These are phyloP conservation scores for Hirundichthys speculiger DNA, from an alignment of 2,113 vertebrate species.

Conservation along the genomic window DNA sequence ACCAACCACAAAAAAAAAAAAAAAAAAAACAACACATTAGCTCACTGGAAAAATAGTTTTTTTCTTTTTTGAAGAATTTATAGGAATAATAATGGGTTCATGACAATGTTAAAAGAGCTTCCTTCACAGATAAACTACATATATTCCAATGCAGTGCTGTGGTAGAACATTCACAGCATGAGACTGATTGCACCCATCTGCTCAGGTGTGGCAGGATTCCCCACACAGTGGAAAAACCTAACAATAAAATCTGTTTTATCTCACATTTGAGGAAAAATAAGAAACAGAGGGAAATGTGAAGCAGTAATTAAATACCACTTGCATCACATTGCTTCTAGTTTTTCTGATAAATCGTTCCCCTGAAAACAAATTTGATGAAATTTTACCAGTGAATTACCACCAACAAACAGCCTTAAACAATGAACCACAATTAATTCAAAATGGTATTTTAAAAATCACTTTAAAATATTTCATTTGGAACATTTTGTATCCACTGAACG, in stretches of 20 bases:
- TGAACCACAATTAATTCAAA: no score
- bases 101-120: not conserved
- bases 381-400: no score
- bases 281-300: no score
- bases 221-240: not conserved
- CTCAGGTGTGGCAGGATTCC: not conserved
- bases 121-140: not conserved
- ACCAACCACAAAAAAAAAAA: no score
- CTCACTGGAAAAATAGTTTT: no score
- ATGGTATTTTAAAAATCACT: no score
- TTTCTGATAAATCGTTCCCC: no score
- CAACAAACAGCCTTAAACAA: no score
- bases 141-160: not conserved
- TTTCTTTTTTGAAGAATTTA: not conserved
- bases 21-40: no score
- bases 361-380: no score
- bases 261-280: not conserved
- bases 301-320: no score
- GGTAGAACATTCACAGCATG: not conserved
- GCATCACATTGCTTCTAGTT: no score
- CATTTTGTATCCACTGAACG: conserved; percentile 30
- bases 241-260: conserved; percentile 1
- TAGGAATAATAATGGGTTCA: not conserved
- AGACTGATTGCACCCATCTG: conserved; percentile 1
- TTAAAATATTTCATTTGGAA: not conserved